Evolutionary conservation across 1,140 invertebrate species (phyloP).

Genomic region (Sipha flava): DNA sequence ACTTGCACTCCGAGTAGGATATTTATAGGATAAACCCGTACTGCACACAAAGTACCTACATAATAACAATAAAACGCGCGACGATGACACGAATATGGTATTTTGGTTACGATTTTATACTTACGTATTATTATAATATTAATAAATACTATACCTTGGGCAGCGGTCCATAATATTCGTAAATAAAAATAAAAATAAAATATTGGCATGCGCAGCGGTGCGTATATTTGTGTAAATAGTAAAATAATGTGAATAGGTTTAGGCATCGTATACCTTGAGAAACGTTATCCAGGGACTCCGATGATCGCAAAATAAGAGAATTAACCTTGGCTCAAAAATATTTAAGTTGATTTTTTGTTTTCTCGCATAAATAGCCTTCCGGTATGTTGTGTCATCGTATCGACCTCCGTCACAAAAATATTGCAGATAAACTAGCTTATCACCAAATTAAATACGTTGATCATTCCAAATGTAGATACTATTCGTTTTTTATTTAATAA

Average conservation of each 20-base stretch:
- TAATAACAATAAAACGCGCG: too few species aligned
- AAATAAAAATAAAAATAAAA: too few species aligned
- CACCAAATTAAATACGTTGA: not conserved
- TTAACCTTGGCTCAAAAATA: not conserved
- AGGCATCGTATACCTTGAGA: not conserved
- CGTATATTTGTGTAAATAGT: too few species aligned
- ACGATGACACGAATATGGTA: too few species aligned
- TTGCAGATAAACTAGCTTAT: not conserved
- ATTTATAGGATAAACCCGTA: too few species aligned
- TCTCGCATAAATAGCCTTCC: not conserved
- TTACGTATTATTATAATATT: too few species aligned
- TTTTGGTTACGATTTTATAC: too few species aligned
- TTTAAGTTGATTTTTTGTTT: not conserved
- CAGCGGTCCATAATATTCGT: too few species aligned
- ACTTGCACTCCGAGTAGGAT: too few species aligned
- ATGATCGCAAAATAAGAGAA: not conserved
- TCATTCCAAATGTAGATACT: not conserved
- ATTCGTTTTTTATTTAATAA: not conserved
- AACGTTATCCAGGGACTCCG: not conserved
- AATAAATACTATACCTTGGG: too few species aligned
- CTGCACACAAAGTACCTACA: too few species aligned
- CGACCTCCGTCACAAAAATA: not conserved
- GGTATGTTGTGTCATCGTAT: not conserved
- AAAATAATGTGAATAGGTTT: not conserved
- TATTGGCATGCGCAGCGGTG: too few species aligned